Conservation (phyloP, 1,140 invertebrate species). For the Hyposmocoma kahamanoa region DNA sequence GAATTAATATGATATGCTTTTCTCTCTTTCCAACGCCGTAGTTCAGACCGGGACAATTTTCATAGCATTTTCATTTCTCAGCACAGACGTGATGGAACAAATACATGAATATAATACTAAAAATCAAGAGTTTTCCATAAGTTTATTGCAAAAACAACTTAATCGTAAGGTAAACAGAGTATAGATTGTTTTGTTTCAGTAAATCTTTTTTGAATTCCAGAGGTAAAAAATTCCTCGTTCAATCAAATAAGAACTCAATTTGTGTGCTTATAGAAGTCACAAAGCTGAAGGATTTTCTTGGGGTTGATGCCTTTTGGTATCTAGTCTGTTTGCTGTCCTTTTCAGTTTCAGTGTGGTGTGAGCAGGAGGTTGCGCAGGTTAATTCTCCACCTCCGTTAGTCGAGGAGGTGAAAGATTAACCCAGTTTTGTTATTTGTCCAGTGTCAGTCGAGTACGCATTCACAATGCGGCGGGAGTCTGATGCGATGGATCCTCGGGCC, state of each 20-base stretch:
- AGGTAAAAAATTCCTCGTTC: conserved; percentile 43
- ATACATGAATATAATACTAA: conserved; percentile 68
- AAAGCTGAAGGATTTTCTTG: conserved; percentile 7
- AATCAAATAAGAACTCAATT: conserved; percentile 31
- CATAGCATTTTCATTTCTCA: conserved; percentile 64
- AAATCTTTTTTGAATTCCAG: conserved; percentile 61
- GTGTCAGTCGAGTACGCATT: conserved; percentile 70
- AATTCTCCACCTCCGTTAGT: conserved; percentile 44
- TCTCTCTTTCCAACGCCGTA: conserved; percentile 41
- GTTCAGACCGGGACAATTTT: conserved; percentile 50
- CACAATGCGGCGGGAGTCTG: conserved; percentile 60
- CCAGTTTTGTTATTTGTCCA: conserved; percentile 73
- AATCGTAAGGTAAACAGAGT: conserved; percentile 35
- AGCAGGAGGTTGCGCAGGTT: conserved; percentile 46
- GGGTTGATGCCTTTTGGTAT: conserved; percentile 32
- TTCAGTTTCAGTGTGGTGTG: conserved; percentile 40
- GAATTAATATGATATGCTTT: conserved; percentile 45
- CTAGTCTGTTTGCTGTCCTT: conserved; percentile 33
- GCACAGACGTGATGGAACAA: conserved; percentile 62
- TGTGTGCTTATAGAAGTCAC: conserved; percentile 18
- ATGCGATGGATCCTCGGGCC: conserved; percentile 56
- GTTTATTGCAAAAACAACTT: conserved; percentile 38
- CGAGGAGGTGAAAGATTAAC: conserved; percentile 70
- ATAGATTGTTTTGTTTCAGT: conserved; percentile 38
- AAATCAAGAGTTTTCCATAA: conserved; percentile 40